These are phyloP conservation scores for Sturnira hondurensis DNA, from an alignment of 2,113 vertebrate genomes.

Conservation along the genomic window DNA sequence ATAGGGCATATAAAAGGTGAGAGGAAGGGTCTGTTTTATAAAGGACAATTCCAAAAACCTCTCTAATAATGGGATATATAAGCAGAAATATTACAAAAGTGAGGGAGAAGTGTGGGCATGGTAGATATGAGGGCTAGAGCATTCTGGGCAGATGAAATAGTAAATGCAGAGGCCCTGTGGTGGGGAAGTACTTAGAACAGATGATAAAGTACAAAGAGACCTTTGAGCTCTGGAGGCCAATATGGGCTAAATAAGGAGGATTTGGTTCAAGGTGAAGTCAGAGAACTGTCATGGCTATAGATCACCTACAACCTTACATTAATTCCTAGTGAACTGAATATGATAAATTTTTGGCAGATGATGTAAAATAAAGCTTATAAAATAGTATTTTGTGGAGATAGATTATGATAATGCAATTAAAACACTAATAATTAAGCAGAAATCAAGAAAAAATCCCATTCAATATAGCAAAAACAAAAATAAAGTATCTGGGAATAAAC, in stretches of 20 bases:
- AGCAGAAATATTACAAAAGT: not conserved
- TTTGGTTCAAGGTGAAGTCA: not conserved
- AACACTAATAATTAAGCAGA: not conserved
- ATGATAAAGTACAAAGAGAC: no score
- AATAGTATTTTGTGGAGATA: not conserved
- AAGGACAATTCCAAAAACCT: not conserved
- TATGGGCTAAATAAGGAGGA: not conserved
- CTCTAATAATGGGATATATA: not conserved
- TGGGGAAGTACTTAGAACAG: not conserved
- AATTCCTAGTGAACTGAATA: not conserved
- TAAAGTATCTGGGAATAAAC: no score
- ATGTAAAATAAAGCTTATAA: not conserved
- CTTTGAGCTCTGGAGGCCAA: not conserved
- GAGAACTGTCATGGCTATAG: not conserved
- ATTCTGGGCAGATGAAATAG: not conserved
- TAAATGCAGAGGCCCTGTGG: not conserved
- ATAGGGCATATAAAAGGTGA: not conserved
- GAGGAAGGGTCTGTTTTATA: not conserved
- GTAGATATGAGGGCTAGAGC: not conserved
- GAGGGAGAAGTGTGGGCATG: not conserved
- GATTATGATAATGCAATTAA: not conserved
- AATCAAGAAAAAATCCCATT: no score
- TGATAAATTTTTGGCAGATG: not conserved
- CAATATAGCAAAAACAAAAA: no score
- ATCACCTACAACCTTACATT: not conserved